phyloP scores from a whole-genome alignment of 35 echinoderm and acorn worm species.

The Apostichopus californicus region DNA sequence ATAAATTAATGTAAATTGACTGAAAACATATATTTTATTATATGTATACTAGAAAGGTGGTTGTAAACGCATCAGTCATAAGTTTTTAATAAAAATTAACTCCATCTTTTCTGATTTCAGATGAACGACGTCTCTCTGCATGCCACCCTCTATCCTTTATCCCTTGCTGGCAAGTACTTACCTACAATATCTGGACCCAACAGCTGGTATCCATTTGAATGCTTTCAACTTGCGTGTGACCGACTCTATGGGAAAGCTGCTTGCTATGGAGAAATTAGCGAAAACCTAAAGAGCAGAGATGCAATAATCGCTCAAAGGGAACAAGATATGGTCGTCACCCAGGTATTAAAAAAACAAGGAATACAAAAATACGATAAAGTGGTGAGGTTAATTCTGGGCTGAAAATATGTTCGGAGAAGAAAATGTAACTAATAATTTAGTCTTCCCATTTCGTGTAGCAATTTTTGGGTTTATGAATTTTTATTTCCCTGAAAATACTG shows the following conservation, averaged over 20 bases:
- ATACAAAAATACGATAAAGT: no score
- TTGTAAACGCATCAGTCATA: neutral
- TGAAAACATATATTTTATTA: neutral
- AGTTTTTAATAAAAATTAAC: neutral
- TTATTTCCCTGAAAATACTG: no score
- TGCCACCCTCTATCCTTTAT: slow-evolving; percentile 79
- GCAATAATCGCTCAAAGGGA: slow-evolving; percentile 26
- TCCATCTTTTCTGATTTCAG: slow-evolving; percentile 43
- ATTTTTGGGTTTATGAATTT: no score
- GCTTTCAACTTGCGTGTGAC: slow-evolving; percentile 86
- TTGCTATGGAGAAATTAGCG: slow-evolving; percentile 63
- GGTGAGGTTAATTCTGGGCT: no score
- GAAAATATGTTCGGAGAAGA: no score
- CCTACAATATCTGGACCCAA: slow-evolving; percentile 60
- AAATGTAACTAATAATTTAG: neutral
- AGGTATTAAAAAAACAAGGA: slow-evolving; percentile 47
- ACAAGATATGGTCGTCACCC: slow-evolving; percentile 72
- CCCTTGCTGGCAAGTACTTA: slow-evolving; percentile 79
- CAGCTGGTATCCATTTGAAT: slow-evolving; percentile 86
- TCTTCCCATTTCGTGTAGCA: no score
- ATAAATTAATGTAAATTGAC: no score
- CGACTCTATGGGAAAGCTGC: slow-evolving; percentile 76
- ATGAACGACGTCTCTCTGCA: slow-evolving; percentile 64
- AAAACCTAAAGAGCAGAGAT: slow-evolving; percentile 72
- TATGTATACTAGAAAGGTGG: neutral